A percentile compares a stretch with the other conserved stretches of the same genome.
Evolutionary conservation across 2,888 invertebrate genomes (phyloP).

Genomic region (Ceramica pisi): DNA sequence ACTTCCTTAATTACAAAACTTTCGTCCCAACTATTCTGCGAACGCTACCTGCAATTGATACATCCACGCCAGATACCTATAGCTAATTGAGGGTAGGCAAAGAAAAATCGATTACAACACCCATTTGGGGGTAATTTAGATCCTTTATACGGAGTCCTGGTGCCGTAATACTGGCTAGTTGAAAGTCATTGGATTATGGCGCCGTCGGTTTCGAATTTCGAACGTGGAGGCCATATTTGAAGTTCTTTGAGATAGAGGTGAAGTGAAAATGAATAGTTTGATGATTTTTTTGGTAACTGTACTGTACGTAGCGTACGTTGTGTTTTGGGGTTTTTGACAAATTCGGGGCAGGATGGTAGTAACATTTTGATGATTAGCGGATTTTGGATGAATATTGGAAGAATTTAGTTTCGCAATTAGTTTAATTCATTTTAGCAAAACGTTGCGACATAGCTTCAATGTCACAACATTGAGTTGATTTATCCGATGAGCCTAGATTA

Average conservation of each 20-base stretch:
- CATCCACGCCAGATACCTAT: conserved; percentile 48
- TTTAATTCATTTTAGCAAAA: conserved; percentile 13
- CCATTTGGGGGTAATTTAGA: conserved; percentile 58
- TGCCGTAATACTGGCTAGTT: conserved; percentile 39
- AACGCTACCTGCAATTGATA: conserved; percentile 60
- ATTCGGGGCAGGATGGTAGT: not conserved
- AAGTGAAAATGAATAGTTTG: not conserved
- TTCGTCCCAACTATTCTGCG: conserved; percentile 32
- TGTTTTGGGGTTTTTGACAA: conserved; percentile 3
- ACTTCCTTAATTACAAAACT: conserved; percentile 31
- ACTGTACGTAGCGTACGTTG: not conserved
- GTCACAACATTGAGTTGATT: conserved; percentile 11
- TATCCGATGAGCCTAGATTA: conserved; percentile 7
- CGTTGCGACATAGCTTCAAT: conserved; percentile 22
- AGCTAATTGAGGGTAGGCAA: conserved; percentile 62
- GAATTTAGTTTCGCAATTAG: not conserved
- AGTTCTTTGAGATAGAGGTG: conserved; percentile 25
- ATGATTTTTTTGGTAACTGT: conserved; percentile 19
- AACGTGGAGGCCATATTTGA: conserved; percentile 37
- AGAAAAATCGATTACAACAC: conserved; percentile 63
- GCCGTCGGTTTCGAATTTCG: conserved; percentile 32
- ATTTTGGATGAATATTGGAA: not conserved
- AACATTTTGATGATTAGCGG: not conserved
- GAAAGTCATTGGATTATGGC: conserved; percentile 59
- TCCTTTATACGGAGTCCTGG: conserved; percentile 47